Evolutionary conservation across 2,113 vertebrate genomes (phyloP).

Genomic region (Hemicordylus capensis): DNA sequence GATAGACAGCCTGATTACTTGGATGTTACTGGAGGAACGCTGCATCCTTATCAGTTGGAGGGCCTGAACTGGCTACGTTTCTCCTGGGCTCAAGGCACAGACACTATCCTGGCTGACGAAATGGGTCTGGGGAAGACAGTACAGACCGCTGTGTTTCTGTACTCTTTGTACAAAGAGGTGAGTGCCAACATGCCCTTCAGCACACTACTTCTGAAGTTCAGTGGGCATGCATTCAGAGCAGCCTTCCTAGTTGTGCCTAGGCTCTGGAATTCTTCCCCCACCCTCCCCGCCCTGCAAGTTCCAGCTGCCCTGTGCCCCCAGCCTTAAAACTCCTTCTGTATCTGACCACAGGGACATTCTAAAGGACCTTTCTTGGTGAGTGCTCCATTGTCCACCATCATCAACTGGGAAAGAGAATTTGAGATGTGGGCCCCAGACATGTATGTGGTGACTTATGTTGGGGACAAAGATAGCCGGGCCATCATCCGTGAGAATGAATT

Average conservation of each 20-base stretch:
- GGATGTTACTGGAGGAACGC: slow-evolving; percentile 89
- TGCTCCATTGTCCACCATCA: slow-evolving; percentile 96
- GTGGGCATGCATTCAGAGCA: too few relatives aligned
- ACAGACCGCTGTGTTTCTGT: slow-evolving; percentile 96
- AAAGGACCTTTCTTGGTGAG: slow-evolving; percentile 97
- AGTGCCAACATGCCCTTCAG: not conserved
- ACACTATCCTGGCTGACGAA: slow-evolving; percentile 97
- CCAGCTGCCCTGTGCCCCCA: too few relatives aligned
- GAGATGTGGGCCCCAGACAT: slow-evolving; percentile 99
- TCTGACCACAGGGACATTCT: slow-evolving; percentile 87
- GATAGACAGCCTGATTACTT: slow-evolving; percentile 94
- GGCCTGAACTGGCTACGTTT: slow-evolving; percentile 97
- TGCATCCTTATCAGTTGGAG: slow-evolving; percentile 97
- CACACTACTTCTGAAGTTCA: too few relatives aligned
- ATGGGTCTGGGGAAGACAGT: slow-evolving; percentile 98
- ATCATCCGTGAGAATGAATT: slow-evolving; percentile 98
- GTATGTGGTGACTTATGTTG: slow-evolving; percentile 96
- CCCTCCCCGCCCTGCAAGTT: too few relatives aligned
- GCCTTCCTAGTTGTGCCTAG: too few relatives aligned
- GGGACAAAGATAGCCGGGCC: slow-evolving; percentile 96
- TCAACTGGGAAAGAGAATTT: slow-evolving; percentile 98
- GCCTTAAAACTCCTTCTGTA: slow-evolving; percentile 5
- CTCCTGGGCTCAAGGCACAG: slow-evolving; percentile 97
- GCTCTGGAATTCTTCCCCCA: too few relatives aligned
- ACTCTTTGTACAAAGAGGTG: slow-evolving; percentile 97